These are phyloP conservation scores for Nemoura dubitans DNA, from an alignment of 2,888 invertebrate genomes.

Conservation along the genomic window DNA sequence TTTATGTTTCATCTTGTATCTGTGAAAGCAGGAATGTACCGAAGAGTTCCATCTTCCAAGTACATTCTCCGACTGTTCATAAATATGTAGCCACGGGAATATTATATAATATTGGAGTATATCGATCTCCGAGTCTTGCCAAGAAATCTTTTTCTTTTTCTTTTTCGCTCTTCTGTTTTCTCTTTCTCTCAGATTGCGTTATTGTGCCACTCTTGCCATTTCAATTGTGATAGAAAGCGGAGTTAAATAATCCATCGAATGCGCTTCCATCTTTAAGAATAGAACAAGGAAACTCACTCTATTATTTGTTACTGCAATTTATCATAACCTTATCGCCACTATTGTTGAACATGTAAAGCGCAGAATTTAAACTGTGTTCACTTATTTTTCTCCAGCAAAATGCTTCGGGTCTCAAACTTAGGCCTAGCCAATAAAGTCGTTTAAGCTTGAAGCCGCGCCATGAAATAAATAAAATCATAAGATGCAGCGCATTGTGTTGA, in stretches of 20 bases:
- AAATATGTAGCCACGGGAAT: no score
- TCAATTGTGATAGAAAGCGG: not conserved
- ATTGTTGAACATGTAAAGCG: not conserved
- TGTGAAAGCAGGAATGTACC: no score
- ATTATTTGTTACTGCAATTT: not conserved
- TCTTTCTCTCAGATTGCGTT: not conserved
- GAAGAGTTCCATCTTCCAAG: no score
- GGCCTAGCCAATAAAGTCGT: not conserved
- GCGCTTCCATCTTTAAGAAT: not conserved
- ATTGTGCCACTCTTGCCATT: not conserved
- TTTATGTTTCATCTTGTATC: no score
- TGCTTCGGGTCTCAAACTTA: not conserved
- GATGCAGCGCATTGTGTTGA: not conserved
- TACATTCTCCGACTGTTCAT: no score
- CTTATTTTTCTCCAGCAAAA: not conserved
- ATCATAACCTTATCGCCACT: not conserved
- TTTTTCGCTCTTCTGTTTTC: not conserved
- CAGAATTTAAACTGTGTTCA: not conserved
- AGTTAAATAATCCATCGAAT: not conserved
- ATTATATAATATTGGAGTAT: no score
- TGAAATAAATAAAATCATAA: not conserved
- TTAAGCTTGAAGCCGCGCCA: not conserved
- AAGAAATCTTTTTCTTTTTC: no score
- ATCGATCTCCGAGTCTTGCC: no score
- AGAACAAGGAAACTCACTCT: not conserved